Base-by-base conservation (phyloP, 2,888 invertebrate species). In the Lasius platythorax region DNA sequence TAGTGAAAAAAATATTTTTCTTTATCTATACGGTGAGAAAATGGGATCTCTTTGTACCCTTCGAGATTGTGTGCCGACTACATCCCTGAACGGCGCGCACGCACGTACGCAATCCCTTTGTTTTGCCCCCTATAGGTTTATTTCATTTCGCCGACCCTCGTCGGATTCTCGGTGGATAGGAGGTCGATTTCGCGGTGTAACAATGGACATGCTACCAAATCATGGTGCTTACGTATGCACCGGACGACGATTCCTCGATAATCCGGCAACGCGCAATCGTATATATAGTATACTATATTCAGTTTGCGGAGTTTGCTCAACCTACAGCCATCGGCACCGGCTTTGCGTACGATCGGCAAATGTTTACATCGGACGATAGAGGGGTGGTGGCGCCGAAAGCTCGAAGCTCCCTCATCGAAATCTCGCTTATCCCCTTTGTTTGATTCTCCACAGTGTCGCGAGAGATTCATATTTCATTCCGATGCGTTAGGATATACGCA, bases 341-440 rank as follows among this genome's bases (percentile, higher is more conserved):
- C 88, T 90, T 88, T 90, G 87, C 86, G 88, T 88, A 89, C 88
- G 87, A 83, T 90, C 84, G 87, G 91, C 72, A 91, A 91, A 91
- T 91, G 87, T 91, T 91, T 91, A 85, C 89, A 46, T 63, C 79
- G 84, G 53, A 64, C 37, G 3, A 78, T 66, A 50, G 66, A 67
- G 73, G 61, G 74, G 58, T 72, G 74, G 58, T 72, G 72, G 46
- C 72, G 46, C 56, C 56, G 67, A 83, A 83, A 78, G 67, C 83
- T 78, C 15, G 66, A 78, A 58, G 58, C 58, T 46, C 78, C 78
- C 66, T 83, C 82, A 18, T 28, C 28, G 68, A 68, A 28, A 28
- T 68, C 37, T 68, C 70, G 58, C 61, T 73, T 56, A 74, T 40
- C 74, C 82, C 53, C 76, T 78, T 76, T 82, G 76, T 82, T 82